Base-by-base conservation (phyloP, 2,888 invertebrate species). In the Slavum lentiscoides region DNA sequence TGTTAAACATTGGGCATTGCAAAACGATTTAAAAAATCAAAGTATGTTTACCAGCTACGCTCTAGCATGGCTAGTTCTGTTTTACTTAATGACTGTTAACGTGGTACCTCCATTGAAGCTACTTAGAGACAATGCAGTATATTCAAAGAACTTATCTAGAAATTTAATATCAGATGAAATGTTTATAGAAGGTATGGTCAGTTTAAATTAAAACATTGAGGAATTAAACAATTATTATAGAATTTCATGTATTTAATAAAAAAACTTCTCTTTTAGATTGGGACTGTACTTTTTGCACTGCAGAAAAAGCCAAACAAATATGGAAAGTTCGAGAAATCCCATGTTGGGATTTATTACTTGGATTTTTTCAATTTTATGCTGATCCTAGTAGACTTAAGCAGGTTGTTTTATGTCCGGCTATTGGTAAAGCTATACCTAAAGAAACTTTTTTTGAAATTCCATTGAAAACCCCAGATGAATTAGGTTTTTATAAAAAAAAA, bases 1-100 rank as follows among this genome's bases (percentile, higher is more conserved):
- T 49, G 80, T 80, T 66, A 84, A 83, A 80, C 68, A 77, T n/a
- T 84, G 84, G 84, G 83, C 83, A 66, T 55, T 83, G 58, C 59
- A 72, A 59, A 84, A 84, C 73, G 82, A 83, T 23, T 59, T 84
- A 6, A 80, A 83, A n/a, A 82, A 82, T 75, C 83, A 82, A 59
- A 81, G 67, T 67, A 77, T 82, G 66, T 84, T 84, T 75, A 84
- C 84, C 3, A 84, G 83, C 64, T 84, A 84, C 70, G 83, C 83
- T 8, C 66, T 83, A 68, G 82, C 81, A 37, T 84, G 84, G 84
- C 81, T 84, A 69, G 83, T 83, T 11, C 61, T 84, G 8, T 84
- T 84, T 82, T 84, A 83, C 67, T 77, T 84, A 58, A 84, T 84
- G 84, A 77, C 81, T 15, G 72, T 82, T 8, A 53, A 80, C 15